Conservation (phyloP, 2,888 invertebrate genomes). For the Phortica okadai region DNA sequence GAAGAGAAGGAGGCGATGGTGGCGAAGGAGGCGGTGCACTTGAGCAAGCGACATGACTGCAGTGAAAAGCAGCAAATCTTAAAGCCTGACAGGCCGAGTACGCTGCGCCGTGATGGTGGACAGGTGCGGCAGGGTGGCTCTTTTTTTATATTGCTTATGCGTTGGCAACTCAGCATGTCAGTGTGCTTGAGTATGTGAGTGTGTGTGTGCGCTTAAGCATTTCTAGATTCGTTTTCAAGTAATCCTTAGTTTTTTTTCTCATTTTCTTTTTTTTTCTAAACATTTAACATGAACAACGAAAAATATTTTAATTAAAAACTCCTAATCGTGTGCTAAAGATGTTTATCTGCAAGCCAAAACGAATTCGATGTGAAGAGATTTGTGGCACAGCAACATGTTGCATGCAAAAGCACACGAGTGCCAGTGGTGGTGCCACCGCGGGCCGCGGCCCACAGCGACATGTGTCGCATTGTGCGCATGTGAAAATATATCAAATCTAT, state of each 20-base stretch:
- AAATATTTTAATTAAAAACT: conserved; percentile 69
- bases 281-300: conserved; percentile 51
- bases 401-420: conserved; percentile 38
- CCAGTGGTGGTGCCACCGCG: conserved; percentile 42
- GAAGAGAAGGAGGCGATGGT: not conserved
- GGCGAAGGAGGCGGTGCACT: not conserved
- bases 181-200: not conserved
- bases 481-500: conserved; percentile 70
- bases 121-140: not conserved
- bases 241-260: conserved; percentile 8
- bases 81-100: no score
- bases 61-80: no score
- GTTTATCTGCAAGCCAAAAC: conserved; percentile 54
- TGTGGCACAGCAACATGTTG: conserved; percentile 38
- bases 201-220: not conserved
- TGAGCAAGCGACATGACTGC: no score
- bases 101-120: no score
- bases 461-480: conserved; percentile 68
- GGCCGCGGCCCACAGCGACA: conserved; percentile 51
- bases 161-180: not conserved
- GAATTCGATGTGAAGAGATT: conserved; percentile 42
- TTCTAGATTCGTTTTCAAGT: not conserved
- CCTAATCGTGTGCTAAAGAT: conserved; percentile 65
- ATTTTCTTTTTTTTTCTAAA: conserved; percentile 31
- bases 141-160: not conserved